Evolutionary conservation across 2,113 vertebrate species (phyloP), one percentile per base, ranked within the genome.

Genomic region (Seriola rivoliana): DNA sequence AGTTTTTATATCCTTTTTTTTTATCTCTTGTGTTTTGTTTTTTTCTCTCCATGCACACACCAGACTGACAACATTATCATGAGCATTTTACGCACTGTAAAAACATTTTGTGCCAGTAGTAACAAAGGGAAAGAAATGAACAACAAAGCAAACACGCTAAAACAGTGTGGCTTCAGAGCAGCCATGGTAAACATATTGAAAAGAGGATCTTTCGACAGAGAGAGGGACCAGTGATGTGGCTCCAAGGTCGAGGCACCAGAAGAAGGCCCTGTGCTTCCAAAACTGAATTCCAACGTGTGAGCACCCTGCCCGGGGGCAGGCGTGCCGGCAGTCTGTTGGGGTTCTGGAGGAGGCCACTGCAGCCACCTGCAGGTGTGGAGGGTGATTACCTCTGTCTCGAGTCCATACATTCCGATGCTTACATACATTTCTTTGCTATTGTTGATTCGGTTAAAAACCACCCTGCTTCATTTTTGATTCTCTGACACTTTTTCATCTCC

Each of bases 21-120:
- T 81, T 81, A 80, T 85, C 74, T 64, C 65, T 82, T 80, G 70
- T 74, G 44, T 90, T 89, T 86, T 60, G 46, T 72, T 87, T 94
- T 82, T 95, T 94, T 87, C 81, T 93, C 95, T 95, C 95, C 97
- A 97, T 97, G 97, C 95, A 95, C 96, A 96, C 92, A 94, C 91
- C 92, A 94, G 88, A 93, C 87, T 66, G 95, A 93, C 96, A 94
- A 96, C 94, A 94, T 78, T 84, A 91, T 87, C 90, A 87, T 89
- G 95, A 96, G 95, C 92, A 84, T 89, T 89, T 88, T 89, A 84
- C 81, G 77, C 89, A 91, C 92, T 87, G 89, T 92, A 92, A 95
- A 93, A 96, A 96, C 89, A 96, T 90, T 90, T 95, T 95, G 92
- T 90, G 92, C 86, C 84, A 83, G 89, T 78, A 95, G 90, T 94